Conservation (phyloP, 1,140 invertebrate genomes). For the Grapholita molesta region DNA sequence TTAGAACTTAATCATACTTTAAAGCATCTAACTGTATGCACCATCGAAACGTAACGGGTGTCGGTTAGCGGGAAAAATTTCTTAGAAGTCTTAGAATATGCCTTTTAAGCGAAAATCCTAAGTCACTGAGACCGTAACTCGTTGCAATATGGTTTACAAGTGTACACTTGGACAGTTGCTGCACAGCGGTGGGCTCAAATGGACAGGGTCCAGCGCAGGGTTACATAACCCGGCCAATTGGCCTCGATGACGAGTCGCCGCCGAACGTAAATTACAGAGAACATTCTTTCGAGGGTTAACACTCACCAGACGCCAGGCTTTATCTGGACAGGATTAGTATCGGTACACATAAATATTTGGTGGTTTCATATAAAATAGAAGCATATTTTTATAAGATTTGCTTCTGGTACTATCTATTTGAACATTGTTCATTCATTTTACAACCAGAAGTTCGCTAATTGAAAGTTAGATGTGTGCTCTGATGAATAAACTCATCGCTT, state of each 20-base stretch:
- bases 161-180: neutral
- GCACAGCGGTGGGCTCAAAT: neutral
- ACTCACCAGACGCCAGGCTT: neutral
- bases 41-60: neutral
- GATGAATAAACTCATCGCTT: no score
- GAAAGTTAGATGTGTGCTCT: no score
- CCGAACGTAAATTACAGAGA: slow-evolving; percentile 15
- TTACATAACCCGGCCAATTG: slow-evolving; percentile 48
- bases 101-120: no score
- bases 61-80: neutral
- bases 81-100: neutral
- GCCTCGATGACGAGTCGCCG: slow-evolving; percentile 36
- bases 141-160: no score
- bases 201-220: neutral
- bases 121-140: no score
- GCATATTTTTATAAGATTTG: no score
- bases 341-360: no score
- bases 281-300: neutral
- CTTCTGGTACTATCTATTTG: no score
- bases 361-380: no score
- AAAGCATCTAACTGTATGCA: neutral
- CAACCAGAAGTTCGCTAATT: no score
- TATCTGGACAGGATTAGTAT: no score
- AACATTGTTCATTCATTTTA: no score
- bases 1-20: neutral